phyloP scores from a whole-genome alignment of 1,140 invertebrate genomes.

The Bombyx mori region DNA sequence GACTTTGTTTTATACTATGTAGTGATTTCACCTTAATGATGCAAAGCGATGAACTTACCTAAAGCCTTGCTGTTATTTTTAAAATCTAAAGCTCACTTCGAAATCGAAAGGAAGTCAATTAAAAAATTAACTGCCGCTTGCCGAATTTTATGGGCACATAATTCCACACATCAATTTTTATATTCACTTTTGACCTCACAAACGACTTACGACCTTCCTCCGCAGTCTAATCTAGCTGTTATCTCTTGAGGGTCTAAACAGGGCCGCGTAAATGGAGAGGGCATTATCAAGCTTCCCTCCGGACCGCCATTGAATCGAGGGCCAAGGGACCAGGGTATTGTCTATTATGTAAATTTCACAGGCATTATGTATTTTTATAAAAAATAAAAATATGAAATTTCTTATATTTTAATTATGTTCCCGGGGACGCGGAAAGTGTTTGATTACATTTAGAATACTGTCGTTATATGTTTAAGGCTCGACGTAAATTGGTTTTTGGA shows the following conservation, averaged over 20 bases:
- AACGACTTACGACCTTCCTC: constrained; percentile 5
- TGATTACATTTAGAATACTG: neutral
- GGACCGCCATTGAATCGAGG: constrained; percentile 12
- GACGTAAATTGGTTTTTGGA: too few relatives aligned
- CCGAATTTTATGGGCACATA: too few relatives aligned
- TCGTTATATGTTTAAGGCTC: too few relatives aligned
- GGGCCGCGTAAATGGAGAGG: constrained; percentile 33
- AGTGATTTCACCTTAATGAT: too few relatives aligned
- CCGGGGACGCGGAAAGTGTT: neutral
- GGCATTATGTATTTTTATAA: neutral
- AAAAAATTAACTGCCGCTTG: too few relatives aligned
- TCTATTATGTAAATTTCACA: constrained; percentile 16
- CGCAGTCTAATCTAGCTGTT: constrained; percentile 39
- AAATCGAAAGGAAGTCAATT: too few relatives aligned
- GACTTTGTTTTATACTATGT: too few relatives aligned
- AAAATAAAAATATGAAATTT: neutral
- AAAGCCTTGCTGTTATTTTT: too few relatives aligned
- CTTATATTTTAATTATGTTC: neutral
- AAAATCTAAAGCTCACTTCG: too few relatives aligned
- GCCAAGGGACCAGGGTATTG: constrained; percentile 8
- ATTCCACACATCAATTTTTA: neutral
- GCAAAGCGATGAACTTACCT: too few relatives aligned
- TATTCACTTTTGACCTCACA: constrained; percentile 1
- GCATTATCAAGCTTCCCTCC: constrained; percentile 38
- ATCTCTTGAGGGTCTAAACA: constrained; percentile 26